These are phyloP conservation scores for Scaptomyza hsui DNA, from an alignment of 1,140 invertebrate species.

Conservation along the genomic window DNA sequence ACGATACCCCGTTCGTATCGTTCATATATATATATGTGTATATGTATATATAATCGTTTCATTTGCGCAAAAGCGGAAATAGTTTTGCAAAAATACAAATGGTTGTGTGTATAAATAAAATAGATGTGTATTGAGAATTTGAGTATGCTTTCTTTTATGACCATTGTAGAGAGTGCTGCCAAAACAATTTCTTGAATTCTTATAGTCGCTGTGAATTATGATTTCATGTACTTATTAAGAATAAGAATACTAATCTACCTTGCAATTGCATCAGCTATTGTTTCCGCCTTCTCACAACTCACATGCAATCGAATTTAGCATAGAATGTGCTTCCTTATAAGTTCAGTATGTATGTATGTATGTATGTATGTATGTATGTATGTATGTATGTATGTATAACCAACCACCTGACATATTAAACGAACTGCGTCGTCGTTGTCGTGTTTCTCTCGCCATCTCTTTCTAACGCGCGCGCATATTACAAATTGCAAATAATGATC, in stretches of 20 bases:
- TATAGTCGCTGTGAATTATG: slow-evolving; percentile 15
- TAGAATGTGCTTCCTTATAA: slow-evolving; percentile 43
- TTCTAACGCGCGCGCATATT: slow-evolving; percentile 5
- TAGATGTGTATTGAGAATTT: neutral
- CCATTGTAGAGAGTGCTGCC: slow-evolving; percentile 1
- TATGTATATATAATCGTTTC: slow-evolving; percentile 17
- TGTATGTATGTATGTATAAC: neutral
- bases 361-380: too few species aligned
- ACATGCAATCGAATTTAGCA: slow-evolving; percentile 30
- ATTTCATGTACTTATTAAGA: neutral
- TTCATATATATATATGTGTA: slow-evolving; percentile 18
- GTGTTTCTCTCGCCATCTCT: neutral
- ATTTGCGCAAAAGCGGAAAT: slow-evolving; percentile 75
- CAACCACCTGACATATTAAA: slow-evolving; percentile 44
- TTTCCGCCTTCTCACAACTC: slow-evolving; percentile 22
- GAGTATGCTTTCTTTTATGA: neutral
- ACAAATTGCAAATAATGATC: slow-evolving; percentile 18
- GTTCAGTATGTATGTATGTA: neutral
- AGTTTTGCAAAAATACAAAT: slow-evolving; percentile 56
- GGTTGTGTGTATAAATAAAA: neutral
- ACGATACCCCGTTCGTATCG: neutral
- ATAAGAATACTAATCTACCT: neutral
- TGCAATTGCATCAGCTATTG: slow-evolving; percentile 2
- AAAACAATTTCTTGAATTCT: slow-evolving; percentile 48
- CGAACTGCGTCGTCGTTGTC: slow-evolving; percentile 20